Base-by-base conservation (phyloP, 35 echinoderm and acorn worm genomes). In the Antedon bifida region DNA sequence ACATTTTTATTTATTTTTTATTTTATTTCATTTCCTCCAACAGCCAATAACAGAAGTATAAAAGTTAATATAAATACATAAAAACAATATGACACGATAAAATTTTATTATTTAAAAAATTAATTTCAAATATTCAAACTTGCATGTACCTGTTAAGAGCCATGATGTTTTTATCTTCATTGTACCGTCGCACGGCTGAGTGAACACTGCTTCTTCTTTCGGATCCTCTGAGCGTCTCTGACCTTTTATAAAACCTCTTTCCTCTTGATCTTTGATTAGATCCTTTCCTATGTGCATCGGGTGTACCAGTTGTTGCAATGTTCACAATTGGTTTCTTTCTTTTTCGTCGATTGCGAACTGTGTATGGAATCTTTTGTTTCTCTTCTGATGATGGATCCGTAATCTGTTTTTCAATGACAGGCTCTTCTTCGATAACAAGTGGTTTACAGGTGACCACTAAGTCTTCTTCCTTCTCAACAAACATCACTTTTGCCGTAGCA, bases 141-240 rank as follows among this genome's bases (percentile, higher is more conserved):
- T n/a, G n/a, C n/a, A n/a, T n/a, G n/a, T 91, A 96, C 93, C 80
- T 96, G 19, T 89, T 91, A 3, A 96, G 77, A 77, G 93, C 93
- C 93, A 96, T 96, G 79, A 86, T 91, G 82, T 99, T 99, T 74
- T 92, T 99, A 74, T 99, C 95, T 36, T 99, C 95, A 88, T 99
- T 91, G 78, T 88, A 99, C 19, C 91, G 82, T 51, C 88, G 82
- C 21, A 92, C 91, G 30, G 95, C 95, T 5, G 95, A 99, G 83
- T 92, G 92, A 35, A 99, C 95, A 84, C 95, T 99, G 86, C 95
- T 99, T 36, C 86, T 90, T 82, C 92, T 99, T 77, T 92, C 90
- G 23, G 90, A 88, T 74, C 91, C 94, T 79, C 92, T 99, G 76
- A 90, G 85, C 83, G 90, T 99, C 79, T 92, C 88, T 28, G 88